Evolutionary conservation across 2,113 vertebrate genomes (phyloP).

Genomic region (Glaucomys volans): DNA sequence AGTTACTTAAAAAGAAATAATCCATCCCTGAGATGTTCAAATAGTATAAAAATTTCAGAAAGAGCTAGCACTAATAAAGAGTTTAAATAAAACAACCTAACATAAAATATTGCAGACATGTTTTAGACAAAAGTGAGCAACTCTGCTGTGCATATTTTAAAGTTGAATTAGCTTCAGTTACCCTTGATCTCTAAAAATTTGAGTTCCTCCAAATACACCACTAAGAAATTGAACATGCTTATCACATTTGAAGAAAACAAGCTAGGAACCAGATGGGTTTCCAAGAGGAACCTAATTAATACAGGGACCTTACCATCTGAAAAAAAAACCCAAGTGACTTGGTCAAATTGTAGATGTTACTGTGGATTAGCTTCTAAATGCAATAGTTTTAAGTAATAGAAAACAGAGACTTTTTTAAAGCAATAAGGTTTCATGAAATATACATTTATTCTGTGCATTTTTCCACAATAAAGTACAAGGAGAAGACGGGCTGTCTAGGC

Average conservation of each 20-base stretch:
- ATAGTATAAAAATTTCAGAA: background rate
- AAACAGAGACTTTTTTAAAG: slow-evolving; percentile 71
- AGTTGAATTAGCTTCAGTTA: slow-evolving; percentile 77
- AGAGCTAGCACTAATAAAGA: background rate
- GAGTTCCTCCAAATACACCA: slow-evolving; percentile 83
- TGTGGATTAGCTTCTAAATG: slow-evolving; percentile 82
- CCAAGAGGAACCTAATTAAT: slow-evolving; percentile 82
- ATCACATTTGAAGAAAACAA: slow-evolving; percentile 70
- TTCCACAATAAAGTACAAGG: slow-evolving; percentile 23
- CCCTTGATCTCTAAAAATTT: slow-evolving; percentile 82
- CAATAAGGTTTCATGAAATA: slow-evolving; percentile 76
- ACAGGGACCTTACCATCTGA: slow-evolving; percentile 83
- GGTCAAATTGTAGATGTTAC: slow-evolving; percentile 81
- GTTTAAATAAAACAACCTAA: background rate
- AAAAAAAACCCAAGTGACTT: slow-evolving; percentile 83
- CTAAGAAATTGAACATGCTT: slow-evolving; percentile 83
- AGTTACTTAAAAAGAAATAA: slow-evolving; percentile 8
- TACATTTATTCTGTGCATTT: slow-evolving; percentile 56
- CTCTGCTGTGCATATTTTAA: slow-evolving; percentile 63
- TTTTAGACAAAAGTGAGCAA: slow-evolving; percentile 37
- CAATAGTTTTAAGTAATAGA: slow-evolving; percentile 64
- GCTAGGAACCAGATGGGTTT: slow-evolving; percentile 84
- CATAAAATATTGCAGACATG: background rate
- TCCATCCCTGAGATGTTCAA: background rate
- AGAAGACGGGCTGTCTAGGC: slow-evolving; percentile 62